Conservation (phyloP, 2,113 vertebrate species). For the Thunnus maccoyii region DNA sequence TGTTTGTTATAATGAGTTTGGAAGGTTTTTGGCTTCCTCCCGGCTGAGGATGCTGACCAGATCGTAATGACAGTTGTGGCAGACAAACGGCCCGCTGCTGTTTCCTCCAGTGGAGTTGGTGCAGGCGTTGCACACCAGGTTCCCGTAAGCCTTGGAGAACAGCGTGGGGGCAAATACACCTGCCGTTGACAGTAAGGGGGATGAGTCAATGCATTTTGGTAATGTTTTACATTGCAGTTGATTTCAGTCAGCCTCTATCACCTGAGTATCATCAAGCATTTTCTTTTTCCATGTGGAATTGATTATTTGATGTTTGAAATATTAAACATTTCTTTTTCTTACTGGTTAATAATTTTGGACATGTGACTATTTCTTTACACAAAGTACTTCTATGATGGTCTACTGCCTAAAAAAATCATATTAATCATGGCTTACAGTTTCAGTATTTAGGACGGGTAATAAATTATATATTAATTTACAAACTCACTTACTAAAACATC, state of each 20-base stretch:
- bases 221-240: background rate
- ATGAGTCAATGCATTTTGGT: background rate
- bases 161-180: slow-evolving; percentile 92
- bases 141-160: slow-evolving; percentile 93
- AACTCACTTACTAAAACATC: too few relatives aligned
- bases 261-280: background rate
- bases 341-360: background rate
- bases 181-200: slow-evolving; percentile 55
- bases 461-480: too few relatives aligned
- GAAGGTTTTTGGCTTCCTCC: background rate
- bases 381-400: background rate
- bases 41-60: slow-evolving; percentile 80
- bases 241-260: background rate
- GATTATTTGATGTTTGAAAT: background rate
- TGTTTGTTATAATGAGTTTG: background rate
- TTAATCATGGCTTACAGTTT: too few relatives aligned
- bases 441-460: too few relatives aligned
- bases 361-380: background rate
- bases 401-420: background rate
- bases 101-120: slow-evolving; percentile 83
- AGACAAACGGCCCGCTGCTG: slow-evolving; percentile 84
- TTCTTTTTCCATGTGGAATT: background rate
- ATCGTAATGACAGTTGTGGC: slow-evolving; percentile 90
- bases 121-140: slow-evolving; percentile 89
- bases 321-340: too few relatives aligned